Conservation (phyloP, 2,113 vertebrate genomes). For the Orientallactaga bullata region DNA sequence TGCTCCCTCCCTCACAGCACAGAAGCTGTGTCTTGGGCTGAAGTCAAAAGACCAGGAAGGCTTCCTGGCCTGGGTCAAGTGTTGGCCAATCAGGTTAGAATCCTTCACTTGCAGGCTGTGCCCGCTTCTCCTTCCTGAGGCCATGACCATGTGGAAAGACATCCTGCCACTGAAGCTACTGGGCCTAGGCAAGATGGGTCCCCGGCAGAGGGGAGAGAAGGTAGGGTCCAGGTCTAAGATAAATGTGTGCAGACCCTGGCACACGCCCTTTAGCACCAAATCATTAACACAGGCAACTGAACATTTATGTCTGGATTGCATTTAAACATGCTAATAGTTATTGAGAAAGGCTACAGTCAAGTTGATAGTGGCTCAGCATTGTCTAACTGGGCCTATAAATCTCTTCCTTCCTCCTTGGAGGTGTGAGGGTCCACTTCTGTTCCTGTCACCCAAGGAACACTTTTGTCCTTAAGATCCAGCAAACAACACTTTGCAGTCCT, state of each 20-base stretch:
- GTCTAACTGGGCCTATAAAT: not conserved
- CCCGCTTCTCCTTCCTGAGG: not conserved
- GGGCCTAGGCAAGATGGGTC: not conserved
- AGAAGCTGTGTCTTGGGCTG: not conserved
- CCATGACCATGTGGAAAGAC: not conserved
- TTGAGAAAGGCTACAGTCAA: not conserved
- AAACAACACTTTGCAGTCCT: not conserved
- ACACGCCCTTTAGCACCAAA: not conserved
- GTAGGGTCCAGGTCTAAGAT: not conserved
- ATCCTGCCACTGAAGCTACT: not conserved
- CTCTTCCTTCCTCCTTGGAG: not conserved
- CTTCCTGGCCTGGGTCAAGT: not conserved
- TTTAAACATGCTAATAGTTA: not conserved
- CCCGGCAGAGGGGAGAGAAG: too few species aligned
- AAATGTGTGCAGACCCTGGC: not conserved
- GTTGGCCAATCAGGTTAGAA: not conserved
- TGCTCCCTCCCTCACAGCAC: not conserved
- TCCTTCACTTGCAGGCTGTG: not conserved
- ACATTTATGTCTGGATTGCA: not conserved
- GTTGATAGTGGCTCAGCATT: not conserved
- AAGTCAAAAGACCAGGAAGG: not conserved
- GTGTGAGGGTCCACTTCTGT: not conserved
- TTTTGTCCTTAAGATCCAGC: not conserved
- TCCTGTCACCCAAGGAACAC: not conserved
- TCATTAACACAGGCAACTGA: not conserved